These are phyloP conservation scores for Rhynchopsitta pachyrhyncha DNA, from an alignment of 2,113 vertebrate species.

Conservation along the genomic window DNA sequence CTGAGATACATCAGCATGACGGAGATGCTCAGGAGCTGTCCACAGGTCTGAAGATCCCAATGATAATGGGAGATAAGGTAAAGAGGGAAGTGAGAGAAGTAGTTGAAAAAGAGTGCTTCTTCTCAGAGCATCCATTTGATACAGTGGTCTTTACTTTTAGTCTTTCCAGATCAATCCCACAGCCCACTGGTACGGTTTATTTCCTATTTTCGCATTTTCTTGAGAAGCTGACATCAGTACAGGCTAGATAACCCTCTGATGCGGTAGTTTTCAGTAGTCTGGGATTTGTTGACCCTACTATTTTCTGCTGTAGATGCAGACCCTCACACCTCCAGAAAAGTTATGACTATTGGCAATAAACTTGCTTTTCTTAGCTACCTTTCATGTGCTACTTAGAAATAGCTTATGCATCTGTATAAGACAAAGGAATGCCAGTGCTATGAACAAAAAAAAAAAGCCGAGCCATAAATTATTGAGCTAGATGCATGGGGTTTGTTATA, in stretches of 20 bases:
- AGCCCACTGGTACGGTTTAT: background rate
- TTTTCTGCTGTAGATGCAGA: background rate
- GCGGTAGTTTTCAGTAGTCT: background rate
- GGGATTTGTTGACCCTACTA: background rate
- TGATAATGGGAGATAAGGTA: background rate
- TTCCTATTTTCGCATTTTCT: background rate
- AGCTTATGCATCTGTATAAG: background rate
- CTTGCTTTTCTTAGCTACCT: background rate
- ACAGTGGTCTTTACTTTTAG: background rate
- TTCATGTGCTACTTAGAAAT: background rate
- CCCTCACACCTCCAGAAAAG: background rate
- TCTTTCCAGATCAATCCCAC: background rate
- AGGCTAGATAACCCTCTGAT: background rate
- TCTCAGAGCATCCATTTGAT: background rate
- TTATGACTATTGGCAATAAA: background rate
- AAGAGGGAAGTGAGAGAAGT: background rate
- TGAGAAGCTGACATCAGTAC: background rate
- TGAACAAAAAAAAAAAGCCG: background rate
- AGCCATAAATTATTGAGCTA: background rate
- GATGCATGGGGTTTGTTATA: background rate
- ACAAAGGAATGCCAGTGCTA: background rate
- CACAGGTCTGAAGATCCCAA: constrained; percentile 82
- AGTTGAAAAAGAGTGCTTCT: background rate
- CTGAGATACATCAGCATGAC: constrained; percentile 84
- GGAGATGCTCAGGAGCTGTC: constrained; percentile 93